phyloP scores from a whole-genome alignment of 2,888 invertebrate species.

The Herminia tarsipennalis region DNA sequence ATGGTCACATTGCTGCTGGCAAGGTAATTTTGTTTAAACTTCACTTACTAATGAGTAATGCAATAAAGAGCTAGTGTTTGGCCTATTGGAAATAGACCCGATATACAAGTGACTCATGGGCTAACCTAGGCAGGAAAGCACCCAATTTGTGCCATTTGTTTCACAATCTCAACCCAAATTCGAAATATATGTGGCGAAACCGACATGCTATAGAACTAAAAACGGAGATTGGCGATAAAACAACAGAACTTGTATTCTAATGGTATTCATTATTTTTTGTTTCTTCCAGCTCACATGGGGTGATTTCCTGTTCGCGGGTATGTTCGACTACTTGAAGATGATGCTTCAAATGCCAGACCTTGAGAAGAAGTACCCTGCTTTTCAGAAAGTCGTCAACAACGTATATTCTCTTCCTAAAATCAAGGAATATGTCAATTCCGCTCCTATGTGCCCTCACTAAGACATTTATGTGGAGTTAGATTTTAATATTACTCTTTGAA shows the following conservation, averaged over 20 bases:
- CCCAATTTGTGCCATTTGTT: too few relatives aligned
- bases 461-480: too few relatives aligned
- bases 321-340: slow-evolving; percentile 47
- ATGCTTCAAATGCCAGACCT: slow-evolving; percentile 53
- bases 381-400: slow-evolving; percentile 60
- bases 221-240: too few relatives aligned
- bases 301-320: slow-evolving; percentile 52
- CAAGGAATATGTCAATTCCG: slow-evolving; percentile 63
- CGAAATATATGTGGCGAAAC: too few relatives aligned
- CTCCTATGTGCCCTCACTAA: slow-evolving; percentile 30
- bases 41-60: not conserved
- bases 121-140: too few relatives aligned
- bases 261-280: not conserved
- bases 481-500: too few relatives aligned
- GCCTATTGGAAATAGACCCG: not conserved
- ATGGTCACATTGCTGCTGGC: slow-evolving; percentile 85
- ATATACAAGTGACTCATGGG: too few relatives aligned
- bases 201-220: too few relatives aligned
- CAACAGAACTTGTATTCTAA: not conserved
- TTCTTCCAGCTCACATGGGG: slow-evolving; percentile 54
- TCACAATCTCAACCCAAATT: too few relatives aligned
- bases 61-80: not conserved
- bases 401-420: slow-evolving; percentile 60
- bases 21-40: slow-evolving; percentile 58
- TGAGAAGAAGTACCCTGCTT: slow-evolving; percentile 60